Evolutionary conservation across 2,888 invertebrate species (phyloP).

Genomic region (Gibbula magus): DNA sequence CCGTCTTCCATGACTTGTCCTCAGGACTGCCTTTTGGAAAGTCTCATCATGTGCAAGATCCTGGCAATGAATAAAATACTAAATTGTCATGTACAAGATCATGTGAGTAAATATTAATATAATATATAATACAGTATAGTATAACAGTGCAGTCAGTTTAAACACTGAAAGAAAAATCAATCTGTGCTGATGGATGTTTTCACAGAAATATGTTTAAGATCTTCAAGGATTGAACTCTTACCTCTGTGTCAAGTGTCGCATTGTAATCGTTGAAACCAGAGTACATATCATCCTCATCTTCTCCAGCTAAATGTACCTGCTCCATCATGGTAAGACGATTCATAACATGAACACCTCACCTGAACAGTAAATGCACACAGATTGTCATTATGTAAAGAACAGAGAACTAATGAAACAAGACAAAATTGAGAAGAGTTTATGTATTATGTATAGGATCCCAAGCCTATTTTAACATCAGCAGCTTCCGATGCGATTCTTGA

Average conservation of each 20-base stretch:
- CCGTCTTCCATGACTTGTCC: conserved; percentile 83
- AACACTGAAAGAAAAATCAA: not conserved
- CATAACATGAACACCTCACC: conserved; percentile 36
- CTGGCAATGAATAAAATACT: conserved; percentile 69
- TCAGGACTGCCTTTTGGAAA: conserved; percentile 86
- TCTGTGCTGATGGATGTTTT: not conserved
- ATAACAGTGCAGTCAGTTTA: too few relatives aligned
- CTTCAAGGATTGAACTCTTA: conserved; percentile 40
- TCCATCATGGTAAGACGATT: conserved; percentile 72
- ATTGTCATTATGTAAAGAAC: too few relatives aligned
- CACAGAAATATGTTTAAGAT: not conserved
- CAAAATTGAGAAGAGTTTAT: too few relatives aligned
- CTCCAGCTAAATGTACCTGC: conserved; percentile 72
- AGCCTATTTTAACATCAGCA: too few relatives aligned
- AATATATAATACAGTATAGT: too few relatives aligned
- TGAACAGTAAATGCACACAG: not conserved
- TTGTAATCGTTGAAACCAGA: conserved; percentile 74
- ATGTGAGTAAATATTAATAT: not conserved
- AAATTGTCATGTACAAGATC: too few relatives aligned
- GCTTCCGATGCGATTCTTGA: too few relatives aligned
- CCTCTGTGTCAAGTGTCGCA: conserved; percentile 72
- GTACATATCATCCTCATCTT: conserved; percentile 74
- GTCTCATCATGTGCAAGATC: conserved; percentile 84
- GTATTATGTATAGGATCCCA: too few relatives aligned
- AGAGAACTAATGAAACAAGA: too few relatives aligned